Evolutionary conservation across 2,113 vertebrate genomes (phyloP).

Genomic region (Osmerus mordax): DNA sequence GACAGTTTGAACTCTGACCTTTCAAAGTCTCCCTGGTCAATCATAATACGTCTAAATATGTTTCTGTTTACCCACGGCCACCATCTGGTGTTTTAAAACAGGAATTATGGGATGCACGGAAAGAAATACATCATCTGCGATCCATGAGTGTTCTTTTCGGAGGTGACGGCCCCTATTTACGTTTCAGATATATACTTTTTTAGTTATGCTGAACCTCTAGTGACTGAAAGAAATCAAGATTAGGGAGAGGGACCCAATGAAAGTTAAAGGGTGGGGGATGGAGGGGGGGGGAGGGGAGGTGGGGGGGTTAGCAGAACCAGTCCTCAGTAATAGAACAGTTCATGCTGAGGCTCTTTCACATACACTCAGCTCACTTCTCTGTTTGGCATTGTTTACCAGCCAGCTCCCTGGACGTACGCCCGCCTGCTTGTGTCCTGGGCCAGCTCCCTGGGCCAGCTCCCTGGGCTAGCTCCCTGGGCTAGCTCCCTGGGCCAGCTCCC

Average conservation of each 20-base stretch:
- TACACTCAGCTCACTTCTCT: constrained; percentile 62
- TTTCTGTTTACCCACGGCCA: constrained; percentile 24
- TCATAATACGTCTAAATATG: constrained; percentile 37
- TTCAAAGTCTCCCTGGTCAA: constrained; percentile 29
- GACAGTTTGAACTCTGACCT: constrained; percentile 53
- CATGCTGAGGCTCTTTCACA: constrained; percentile 58
- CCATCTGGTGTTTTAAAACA: constrained; percentile 40
- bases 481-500: too few species aligned
- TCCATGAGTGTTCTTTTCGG: too few species aligned
- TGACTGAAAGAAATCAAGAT: too few species aligned
- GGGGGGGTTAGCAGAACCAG: constrained; percentile 53
- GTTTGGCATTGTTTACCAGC: constrained; percentile 54
- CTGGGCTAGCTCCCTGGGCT: too few species aligned
- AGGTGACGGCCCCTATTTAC: too few species aligned
- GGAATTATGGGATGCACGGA: too few species aligned
- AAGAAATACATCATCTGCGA: too few species aligned
- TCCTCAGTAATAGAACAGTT: constrained; percentile 55
- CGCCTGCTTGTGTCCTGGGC: constrained; percentile 33
- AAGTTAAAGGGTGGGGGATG: too few species aligned
- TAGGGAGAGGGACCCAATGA: too few species aligned
- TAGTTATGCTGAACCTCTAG: too few species aligned
- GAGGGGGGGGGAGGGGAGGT: neutral
- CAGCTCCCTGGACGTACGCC: constrained; percentile 56
- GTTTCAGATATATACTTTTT: too few species aligned
- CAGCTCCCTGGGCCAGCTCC: too few species aligned